Percentiles rank a stretch among this genome's conserved stretches.
phyloP scores from a whole-genome alignment of 1,140 invertebrate species.

The honey bee (Apis mellifera) region Amel_HAv3.1 CM009942.2:10794001-10794500 shows the following conservation, averaged over 20 bases:
- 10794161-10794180: constrained; percentile 9
- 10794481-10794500: neutral
- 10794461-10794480: neutral
- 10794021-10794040: constrained; percentile 5
- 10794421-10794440: too few species aligned
- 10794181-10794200: neutral
- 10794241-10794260: neutral
- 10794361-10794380: too few species aligned
- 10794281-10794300: neutral
- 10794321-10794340: neutral
- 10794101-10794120: constrained; percentile 41
- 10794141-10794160: constrained; percentile 11
- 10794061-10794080: constrained; percentile 56
- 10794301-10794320: neutral
- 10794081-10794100: constrained; percentile 1
- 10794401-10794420: too few species aligned
- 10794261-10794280: neutral
- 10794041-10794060: constrained; percentile 9
- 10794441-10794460: neutral
- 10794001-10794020: constrained; percentile 9
- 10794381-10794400: too few species aligned
- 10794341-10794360: too few species aligned
- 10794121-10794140: constrained; percentile 58
- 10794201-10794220: neutral
- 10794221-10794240: too few species aligned